phyloP scores from a whole-genome alignment of 2,888 invertebrate species.

The Parelbella ahira region DNA sequence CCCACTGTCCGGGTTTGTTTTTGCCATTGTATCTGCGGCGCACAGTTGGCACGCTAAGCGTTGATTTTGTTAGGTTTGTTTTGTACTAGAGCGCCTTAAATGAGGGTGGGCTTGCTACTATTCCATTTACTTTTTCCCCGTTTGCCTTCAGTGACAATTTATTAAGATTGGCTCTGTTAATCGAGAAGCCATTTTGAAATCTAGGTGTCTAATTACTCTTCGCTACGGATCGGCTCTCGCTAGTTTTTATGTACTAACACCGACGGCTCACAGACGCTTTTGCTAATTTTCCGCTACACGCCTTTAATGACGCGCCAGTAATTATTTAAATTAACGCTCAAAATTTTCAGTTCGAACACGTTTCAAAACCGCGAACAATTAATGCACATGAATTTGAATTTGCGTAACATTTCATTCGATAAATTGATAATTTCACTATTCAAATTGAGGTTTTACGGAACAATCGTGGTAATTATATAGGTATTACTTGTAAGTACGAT shows the following conservation, averaged over 20 bases:
- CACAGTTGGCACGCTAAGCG: slow-evolving; percentile 50
- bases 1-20: slow-evolving; percentile 53
- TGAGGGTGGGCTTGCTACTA: slow-evolving; percentile 40
- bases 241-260: not conserved
- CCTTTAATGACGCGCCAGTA: slow-evolving; percentile 1
- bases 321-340: slow-evolving; percentile 8
- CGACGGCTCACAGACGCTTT: not conserved
- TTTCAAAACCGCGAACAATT: slow-evolving; percentile 2
- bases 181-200: slow-evolving; percentile 32
- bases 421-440: no score
- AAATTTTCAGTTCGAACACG: slow-evolving; percentile 4
- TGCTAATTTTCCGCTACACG: slow-evolving; percentile 7
- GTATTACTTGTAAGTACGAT: no score
- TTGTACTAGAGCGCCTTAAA: slow-evolving; percentile 44
- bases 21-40: slow-evolving; percentile 50
- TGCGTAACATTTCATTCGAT: no score
- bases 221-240: not conserved
- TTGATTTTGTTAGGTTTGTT: slow-evolving; percentile 54
- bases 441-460: no score
- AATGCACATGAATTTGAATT: slow-evolving; percentile 6
- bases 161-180: slow-evolving; percentile 38
- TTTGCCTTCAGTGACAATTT: slow-evolving; percentile 32
- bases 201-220: slow-evolving; percentile 8
- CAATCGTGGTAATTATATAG: no score
- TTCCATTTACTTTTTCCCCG: slow-evolving; percentile 37